These are phyloP conservation scores for Trematomus bernacchii DNA, from an alignment of 2,797 vertebrate species.

Conservation along the genomic window DNA sequence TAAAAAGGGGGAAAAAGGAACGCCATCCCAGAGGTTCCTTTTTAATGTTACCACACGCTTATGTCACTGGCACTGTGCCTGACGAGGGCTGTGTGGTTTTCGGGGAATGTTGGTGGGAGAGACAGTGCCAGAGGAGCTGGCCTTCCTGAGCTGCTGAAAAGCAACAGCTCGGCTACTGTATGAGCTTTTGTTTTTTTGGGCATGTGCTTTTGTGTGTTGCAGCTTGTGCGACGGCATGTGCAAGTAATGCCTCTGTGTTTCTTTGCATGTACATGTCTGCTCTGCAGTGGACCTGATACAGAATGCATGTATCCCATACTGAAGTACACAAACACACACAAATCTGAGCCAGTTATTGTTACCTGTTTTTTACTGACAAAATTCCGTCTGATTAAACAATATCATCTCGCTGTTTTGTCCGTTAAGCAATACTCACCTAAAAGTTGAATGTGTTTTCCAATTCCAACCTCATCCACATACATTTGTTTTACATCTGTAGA, in stretches of 20 bases:
- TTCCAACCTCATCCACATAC: conserved; percentile 45
- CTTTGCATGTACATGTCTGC: conserved; percentile 23
- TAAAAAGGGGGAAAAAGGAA: conserved; percentile 67
- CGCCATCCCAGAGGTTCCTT: conserved; percentile 71
- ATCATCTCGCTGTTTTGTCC: neutral
- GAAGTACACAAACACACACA: conserved; percentile 47
- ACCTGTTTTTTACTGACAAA: conserved; percentile 43
- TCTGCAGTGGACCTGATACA: conserved; percentile 33
- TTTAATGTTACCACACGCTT: conserved; percentile 78
- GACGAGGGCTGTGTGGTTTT: conserved; percentile 73
- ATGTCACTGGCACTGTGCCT: conserved; percentile 78
- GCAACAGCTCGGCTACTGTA: conserved; percentile 73
- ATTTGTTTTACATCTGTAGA: conserved; percentile 64
- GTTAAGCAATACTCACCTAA: conserved; percentile 35
- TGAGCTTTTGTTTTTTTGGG: conserved; percentile 58
- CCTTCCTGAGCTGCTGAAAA: conserved; percentile 60
- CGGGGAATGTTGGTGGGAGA: conserved; percentile 65
- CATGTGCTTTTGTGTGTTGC: conserved; percentile 29
- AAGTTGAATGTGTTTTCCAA: conserved; percentile 35
- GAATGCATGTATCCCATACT: conserved; percentile 31
- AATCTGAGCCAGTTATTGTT: conserved; percentile 62
- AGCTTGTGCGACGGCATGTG: conserved; percentile 23
- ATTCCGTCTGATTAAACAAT: too few species aligned
- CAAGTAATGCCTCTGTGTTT: conserved; percentile 22
- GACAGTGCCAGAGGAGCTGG: conserved; percentile 55